phyloP scores from a whole-genome alignment of 1,140 invertebrate species.

The Spodoptera frugiperda region DNA sequence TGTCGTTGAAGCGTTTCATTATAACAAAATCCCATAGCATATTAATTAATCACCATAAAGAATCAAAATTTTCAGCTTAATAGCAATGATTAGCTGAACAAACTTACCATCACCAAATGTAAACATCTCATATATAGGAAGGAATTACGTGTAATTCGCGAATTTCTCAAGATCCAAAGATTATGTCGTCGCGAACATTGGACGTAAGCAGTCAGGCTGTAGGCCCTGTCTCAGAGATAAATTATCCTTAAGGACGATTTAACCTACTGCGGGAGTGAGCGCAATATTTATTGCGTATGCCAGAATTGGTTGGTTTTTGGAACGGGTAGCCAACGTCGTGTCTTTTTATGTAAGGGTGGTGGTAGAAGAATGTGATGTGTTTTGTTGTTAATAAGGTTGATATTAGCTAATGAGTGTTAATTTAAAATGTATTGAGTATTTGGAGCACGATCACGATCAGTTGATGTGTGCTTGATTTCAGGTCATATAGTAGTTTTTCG shows the following conservation, averaged over 20 bases:
- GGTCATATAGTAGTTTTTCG: too few relatives aligned
- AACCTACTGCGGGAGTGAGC: constrained; percentile 32
- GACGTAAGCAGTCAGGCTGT: background rate
- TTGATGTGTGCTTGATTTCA: too few relatives aligned
- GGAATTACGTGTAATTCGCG: constrained; percentile 22
- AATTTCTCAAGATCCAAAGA: constrained; percentile 41
- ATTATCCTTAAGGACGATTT: constrained; percentile 43
- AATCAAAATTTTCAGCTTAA: too few relatives aligned
- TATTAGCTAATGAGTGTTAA: too few relatives aligned
- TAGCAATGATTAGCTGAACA: background rate
- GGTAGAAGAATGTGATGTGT: too few relatives aligned
- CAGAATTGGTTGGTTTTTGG: constrained; percentile 3
- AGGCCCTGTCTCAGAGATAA: constrained; percentile 21
- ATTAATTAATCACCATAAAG: background rate
- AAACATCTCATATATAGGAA: constrained; percentile 9
- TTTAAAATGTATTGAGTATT: too few relatives aligned
- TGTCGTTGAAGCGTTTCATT: too few relatives aligned
- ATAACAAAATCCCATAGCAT: too few relatives aligned
- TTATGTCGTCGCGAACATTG: constrained; percentile 26
- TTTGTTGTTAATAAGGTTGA: too few relatives aligned
- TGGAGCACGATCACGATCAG: too few relatives aligned
- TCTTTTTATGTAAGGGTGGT: background rate
- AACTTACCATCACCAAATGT: background rate
- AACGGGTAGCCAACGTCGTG: background rate
- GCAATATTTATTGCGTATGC: constrained; percentile 28